phyloP scores from a whole-genome alignment of 2,888 invertebrate species.

The Cremastobaeus sp. region DNA sequence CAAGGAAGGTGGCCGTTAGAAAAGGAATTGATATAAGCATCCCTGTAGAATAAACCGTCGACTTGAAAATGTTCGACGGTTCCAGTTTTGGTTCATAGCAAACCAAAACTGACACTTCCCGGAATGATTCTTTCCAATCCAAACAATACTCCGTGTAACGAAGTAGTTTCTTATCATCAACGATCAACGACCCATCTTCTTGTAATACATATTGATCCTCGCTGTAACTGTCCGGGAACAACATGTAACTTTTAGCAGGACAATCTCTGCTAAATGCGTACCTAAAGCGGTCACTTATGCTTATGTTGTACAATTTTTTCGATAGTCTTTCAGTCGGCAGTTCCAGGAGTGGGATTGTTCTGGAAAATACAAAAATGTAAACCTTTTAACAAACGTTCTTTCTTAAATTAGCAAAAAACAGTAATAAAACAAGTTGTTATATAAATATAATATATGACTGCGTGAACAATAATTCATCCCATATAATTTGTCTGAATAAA shows the following conservation, averaged over 20 bases:
- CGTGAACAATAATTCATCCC: too few relatives aligned
- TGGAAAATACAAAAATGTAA: too few relatives aligned
- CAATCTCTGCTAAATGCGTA: constrained; percentile 63
- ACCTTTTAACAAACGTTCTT: too few relatives aligned
- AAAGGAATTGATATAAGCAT: constrained; percentile 87
- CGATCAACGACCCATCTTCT: constrained; percentile 66
- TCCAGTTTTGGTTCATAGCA: constrained; percentile 54
- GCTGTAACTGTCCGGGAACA: constrained; percentile 63
- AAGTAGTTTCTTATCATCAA: constrained; percentile 14
- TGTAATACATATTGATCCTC: constrained; percentile 67
- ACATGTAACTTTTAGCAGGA: constrained; percentile 49
- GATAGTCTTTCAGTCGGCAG: constrained; percentile 29
- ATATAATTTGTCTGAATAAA: too few relatives aligned
- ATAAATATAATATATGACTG: too few relatives aligned
- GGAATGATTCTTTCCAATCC: constrained; percentile 65
- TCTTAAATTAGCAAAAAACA: too few relatives aligned
- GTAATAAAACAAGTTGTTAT: too few relatives aligned
- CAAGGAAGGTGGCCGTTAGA: constrained; percentile 84
- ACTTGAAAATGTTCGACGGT: constrained; percentile 19
- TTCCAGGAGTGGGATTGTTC: constrained; percentile 44
- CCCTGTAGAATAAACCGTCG: constrained; percentile 76
- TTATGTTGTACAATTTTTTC: constrained; percentile 33
- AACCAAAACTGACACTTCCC: constrained; percentile 63
- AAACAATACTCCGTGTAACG: constrained; percentile 67
- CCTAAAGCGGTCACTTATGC: constrained; percentile 62